phyloP scores from a whole-genome alignment of 2,888 invertebrate genomes.

The Xestobium rufovillosum region DNA sequence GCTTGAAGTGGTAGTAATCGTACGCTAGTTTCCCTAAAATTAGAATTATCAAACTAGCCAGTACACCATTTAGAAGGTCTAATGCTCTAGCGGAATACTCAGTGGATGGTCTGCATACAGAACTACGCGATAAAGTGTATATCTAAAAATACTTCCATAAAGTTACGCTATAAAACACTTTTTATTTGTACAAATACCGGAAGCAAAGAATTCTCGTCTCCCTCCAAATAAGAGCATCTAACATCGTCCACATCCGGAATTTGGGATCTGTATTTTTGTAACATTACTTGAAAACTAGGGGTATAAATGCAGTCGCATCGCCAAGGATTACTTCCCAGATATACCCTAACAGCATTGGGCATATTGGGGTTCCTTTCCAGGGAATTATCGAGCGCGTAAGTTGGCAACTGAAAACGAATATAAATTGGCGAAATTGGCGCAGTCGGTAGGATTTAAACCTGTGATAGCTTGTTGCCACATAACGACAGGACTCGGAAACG shows the following conservation, averaged over 20 bases:
- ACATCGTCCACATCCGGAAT: conserved; percentile 64
- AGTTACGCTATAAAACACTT: conserved; percentile 6
- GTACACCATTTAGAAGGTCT: conserved; percentile 64
- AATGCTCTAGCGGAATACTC: conserved; percentile 57
- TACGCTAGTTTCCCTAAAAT: conserved; percentile 68
- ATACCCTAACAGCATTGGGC: conserved; percentile 60
- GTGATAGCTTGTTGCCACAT: conserved; percentile 61
- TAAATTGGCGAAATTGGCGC: conserved; percentile 2
- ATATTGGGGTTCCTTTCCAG: conserved; percentile 68
- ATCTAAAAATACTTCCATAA: conserved; percentile 53
- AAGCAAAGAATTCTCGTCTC: conserved; percentile 54
- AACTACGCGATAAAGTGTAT: conserved; percentile 57
- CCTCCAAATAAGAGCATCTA: conserved; percentile 56
- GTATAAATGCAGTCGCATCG: conserved; percentile 74
- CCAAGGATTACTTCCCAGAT: conserved; percentile 74
- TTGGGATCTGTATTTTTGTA: conserved; percentile 61
- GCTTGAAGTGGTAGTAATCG: conserved; percentile 75
- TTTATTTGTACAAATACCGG: conserved; percentile 45
- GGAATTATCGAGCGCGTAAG: conserved; percentile 73
- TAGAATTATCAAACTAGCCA: conserved; percentile 61
- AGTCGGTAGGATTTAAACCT: conserved; percentile 46
- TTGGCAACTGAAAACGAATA: conserved; percentile 56
- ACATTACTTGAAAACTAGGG: conserved; percentile 62
- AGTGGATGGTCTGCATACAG: conserved; percentile 55
- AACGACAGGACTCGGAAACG: conserved; percentile 72